Base-by-base conservation (phyloP, 1,140 invertebrate genomes). In the Drosophila seguyi region DNA sequence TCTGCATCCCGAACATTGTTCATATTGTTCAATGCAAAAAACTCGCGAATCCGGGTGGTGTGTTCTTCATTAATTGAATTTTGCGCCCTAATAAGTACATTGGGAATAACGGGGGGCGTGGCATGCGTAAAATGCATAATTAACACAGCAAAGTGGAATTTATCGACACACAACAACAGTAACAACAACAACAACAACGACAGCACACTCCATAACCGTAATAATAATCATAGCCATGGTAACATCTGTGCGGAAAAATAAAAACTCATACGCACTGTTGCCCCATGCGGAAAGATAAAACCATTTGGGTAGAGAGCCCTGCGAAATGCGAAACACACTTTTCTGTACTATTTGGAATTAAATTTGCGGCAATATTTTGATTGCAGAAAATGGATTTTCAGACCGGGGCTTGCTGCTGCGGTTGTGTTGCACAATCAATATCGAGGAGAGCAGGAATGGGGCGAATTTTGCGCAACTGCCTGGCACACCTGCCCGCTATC, bases 1-100 rank as follows among this genome's bases (percentile, higher is more conserved):
- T 16, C 20, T 65, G 29, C 31, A 66, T 0, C 10, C 0, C 5
- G 29, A 34, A 52, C 45, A 68, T 50, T 66, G 65, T 50, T 50
- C 44, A 22, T 45, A 27, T 27, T n/a, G n/a, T 66, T 66, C 39
- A 66, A 62, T 45, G n/a, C 16, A 52, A 66, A 66, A 68, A 68
- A 68, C 25, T 22, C 44, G 36, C 27, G 20, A 52, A 42, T 50
- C 36, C 36, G 65, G 41, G 18, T 58, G 75, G 29, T 63, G 66
- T 44, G 69, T 79, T 87, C 69, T 79, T 87, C 69, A 79, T 87
- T 87, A 86, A 86, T 82, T 87, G 83, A 82, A 86, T 86, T 55
- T 87, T 68, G 60, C 69, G 75, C 79, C 55, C 75, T 87, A 87
- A 86, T 87, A 87, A 79, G 53, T 67, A 59, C 78, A 39, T 48